phyloP scores from a whole-genome alignment of 2,797 vertebrate species.

The Hozukius guyotensis region DNA sequence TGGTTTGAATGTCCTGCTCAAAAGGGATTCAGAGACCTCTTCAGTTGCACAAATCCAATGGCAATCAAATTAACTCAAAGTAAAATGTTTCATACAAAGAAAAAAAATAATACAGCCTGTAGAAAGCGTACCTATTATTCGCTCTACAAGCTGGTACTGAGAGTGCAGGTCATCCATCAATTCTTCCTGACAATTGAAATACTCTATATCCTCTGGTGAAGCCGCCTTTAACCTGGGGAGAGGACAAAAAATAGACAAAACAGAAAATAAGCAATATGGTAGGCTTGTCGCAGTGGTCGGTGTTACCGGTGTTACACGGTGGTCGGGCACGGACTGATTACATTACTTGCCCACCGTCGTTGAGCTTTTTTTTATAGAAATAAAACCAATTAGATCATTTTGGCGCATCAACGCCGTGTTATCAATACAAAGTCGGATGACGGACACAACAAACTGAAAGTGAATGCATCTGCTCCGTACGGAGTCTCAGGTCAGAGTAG shows the following conservation, averaged over 20 bases:
- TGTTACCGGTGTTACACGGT: no score
- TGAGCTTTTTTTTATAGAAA: no score
- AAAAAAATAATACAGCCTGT: not conserved
- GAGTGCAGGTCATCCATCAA: constrained; percentile 96
- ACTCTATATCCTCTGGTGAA: constrained; percentile 98
- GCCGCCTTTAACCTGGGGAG: constrained; percentile 91
- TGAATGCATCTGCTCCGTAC: no score
- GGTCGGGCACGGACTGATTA: no score
- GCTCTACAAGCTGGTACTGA: constrained; percentile 97
- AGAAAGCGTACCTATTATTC: constrained; percentile 91
- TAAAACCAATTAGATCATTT: no score
- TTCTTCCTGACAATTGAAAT: constrained; percentile 97
- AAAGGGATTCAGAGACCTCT: constrained; percentile 11
- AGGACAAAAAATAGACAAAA: not conserved
- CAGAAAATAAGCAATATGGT: not conserved
- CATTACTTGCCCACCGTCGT: no score
- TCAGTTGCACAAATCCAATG: not conserved
- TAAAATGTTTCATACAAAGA: not conserved
- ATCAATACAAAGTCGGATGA: no score
- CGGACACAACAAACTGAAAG: no score
- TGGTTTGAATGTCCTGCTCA: constrained; percentile 96
- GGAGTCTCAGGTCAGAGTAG: no score
- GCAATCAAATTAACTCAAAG: not conserved
- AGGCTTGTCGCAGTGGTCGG: no score
- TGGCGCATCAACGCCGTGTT: no score